These are phyloP conservation scores for Scatophagus argus DNA, from an alignment of 2,113 vertebrate genomes.

Conservation along the genomic window DNA sequence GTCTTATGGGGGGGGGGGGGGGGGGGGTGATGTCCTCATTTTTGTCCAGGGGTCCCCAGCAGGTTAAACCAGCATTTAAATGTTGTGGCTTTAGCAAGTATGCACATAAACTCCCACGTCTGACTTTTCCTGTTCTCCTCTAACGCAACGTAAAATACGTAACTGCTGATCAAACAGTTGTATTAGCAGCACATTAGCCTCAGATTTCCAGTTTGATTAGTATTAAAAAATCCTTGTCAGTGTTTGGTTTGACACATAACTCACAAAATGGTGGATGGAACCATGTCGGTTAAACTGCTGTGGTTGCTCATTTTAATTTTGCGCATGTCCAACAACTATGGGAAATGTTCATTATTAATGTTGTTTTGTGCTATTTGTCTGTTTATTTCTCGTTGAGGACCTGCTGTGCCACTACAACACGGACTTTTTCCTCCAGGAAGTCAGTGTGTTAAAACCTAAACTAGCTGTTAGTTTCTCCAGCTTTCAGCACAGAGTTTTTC, in stretches of 20 bases:
- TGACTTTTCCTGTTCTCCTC: no score
- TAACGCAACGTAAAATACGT: no score
- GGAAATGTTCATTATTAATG: neutral
- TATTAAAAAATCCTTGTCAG: neutral
- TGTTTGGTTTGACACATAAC: neutral
- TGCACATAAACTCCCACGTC: no score
- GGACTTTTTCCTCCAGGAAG: neutral
- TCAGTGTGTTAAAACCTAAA: neutral
- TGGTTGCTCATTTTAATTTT: no score
- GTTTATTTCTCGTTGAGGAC: no score
- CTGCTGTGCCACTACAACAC: neutral
- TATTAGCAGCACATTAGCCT: neutral
- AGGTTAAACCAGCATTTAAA: no score
- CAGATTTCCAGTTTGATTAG: neutral
- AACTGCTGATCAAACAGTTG: no score
- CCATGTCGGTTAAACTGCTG: neutral
- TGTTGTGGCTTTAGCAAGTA: no score
- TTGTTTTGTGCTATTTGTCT: neutral
- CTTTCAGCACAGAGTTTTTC: neutral
- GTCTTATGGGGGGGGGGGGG: no score
- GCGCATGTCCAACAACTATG: neutral
- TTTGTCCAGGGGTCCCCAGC: no score
- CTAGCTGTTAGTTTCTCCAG: neutral
- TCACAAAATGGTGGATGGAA: neutral
- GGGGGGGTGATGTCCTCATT: no score